These are phyloP conservation scores for Cheilosia vulpina DNA, from an alignment of 2,888 invertebrate genomes.

Conservation along the genomic window DNA sequence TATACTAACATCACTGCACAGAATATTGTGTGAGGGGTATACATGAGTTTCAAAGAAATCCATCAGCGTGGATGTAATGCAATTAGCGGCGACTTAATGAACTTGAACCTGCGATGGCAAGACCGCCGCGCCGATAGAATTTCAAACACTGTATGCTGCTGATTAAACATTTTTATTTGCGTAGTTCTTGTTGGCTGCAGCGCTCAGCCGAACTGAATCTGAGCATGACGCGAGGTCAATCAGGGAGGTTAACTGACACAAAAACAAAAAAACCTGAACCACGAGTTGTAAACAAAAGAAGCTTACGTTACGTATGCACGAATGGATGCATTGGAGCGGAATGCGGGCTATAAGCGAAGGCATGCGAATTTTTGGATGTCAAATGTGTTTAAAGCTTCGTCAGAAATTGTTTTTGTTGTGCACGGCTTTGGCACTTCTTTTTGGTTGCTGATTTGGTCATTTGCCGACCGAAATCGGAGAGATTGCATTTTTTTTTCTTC, in stretches of 20 bases:
- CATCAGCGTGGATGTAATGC: constrained; percentile 5
- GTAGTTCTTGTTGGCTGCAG: background rate
- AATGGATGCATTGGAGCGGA: background rate
- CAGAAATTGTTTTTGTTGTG: too few species aligned
- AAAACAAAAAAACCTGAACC: background rate
- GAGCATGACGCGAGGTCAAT: background rate
- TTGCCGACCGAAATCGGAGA: too few species aligned
- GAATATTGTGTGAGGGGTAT: too few species aligned
- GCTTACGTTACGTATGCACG: background rate
- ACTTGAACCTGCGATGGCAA: constrained; percentile 7
- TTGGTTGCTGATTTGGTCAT: too few species aligned
- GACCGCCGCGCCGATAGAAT: constrained; percentile 1
- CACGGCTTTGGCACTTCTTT: too few species aligned
- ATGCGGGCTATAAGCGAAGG: background rate
- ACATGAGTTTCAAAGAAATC: background rate
- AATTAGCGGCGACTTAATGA: constrained; percentile 5
- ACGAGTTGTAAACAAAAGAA: background rate
- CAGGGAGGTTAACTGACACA: background rate
- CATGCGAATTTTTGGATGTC: too few species aligned
- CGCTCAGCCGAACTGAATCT: background rate
- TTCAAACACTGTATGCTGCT: background rate
- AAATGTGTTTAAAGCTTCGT: too few species aligned
- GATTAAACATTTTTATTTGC: background rate
- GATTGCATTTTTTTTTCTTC: too few species aligned
- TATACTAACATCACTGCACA: background rate